These are phyloP conservation scores for Alexandromys fortis DNA, from an alignment of 2,113 vertebrate species.

Conservation along the genomic window DNA sequence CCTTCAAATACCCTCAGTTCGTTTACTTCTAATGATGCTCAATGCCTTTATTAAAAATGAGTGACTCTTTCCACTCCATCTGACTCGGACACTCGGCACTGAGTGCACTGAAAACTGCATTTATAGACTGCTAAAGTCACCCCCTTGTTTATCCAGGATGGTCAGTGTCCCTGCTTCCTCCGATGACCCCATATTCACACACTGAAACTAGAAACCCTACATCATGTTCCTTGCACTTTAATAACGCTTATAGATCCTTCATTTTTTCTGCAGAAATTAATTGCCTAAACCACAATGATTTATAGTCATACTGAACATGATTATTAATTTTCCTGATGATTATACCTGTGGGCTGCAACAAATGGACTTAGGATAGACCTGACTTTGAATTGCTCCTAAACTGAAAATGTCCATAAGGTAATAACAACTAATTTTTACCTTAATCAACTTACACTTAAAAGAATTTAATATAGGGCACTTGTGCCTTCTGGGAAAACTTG, in stretches of 20 bases:
- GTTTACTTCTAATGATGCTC: constrained; percentile 5
- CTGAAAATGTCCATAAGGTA: constrained; percentile 93
- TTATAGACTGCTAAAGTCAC: constrained; percentile 72
- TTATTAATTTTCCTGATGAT: constrained; percentile 99
- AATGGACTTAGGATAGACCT: constrained; percentile 89
- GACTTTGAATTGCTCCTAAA: constrained; percentile 90
- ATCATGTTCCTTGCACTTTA: constrained; percentile 90
- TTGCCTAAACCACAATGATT: constrained; percentile 97
- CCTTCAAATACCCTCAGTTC: constrained; percentile 11
- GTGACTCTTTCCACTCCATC: neutral
- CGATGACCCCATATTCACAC: constrained; percentile 79
- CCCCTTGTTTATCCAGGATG: constrained; percentile 78
- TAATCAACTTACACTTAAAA: constrained; percentile 96
- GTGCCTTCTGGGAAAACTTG: constrained; percentile 90
- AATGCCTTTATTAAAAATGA: constrained; percentile 63
- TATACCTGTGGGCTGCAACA: constrained; percentile 95
- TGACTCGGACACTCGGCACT: constrained; percentile 57
- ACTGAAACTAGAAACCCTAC: constrained; percentile 82
- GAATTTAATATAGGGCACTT: constrained; percentile 92
- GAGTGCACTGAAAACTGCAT: constrained; percentile 61
- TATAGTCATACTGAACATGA: constrained; percentile 94
- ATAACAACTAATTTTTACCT: constrained; percentile 95
- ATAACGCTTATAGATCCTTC: constrained; percentile 93
- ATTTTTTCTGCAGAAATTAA: constrained; percentile 94
- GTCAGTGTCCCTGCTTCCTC: constrained; percentile 75